Base-by-base conservation (phyloP, 2,888 invertebrate species). In the Drosophila recens region DNA sequence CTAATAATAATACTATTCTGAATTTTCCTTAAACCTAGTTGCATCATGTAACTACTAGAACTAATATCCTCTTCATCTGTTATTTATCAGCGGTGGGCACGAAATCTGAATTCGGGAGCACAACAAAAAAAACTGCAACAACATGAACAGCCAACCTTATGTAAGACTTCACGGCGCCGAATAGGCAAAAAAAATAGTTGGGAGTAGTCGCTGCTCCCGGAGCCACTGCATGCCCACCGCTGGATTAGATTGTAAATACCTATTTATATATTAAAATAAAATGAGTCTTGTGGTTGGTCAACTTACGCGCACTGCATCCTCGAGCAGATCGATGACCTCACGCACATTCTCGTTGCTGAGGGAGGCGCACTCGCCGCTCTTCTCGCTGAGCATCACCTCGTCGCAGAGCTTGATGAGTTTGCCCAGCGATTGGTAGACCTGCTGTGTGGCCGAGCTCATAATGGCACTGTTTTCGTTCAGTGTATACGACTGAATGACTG, bases 381-480 rank as follows among this genome's bases (percentile, higher is more conserved):
- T 85, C 82, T 96, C 95, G 77, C 95, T 95, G 43, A 97, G 94
- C 73, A 98, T 94, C 56, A 97, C 96, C 92, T 97, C 97, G 92
- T 98, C 98, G 92, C 98, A 97, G 77, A 98, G 94, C 87, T 97
- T 96, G 84, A 98, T 96, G 80, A 98, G 94, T 93, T 96, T 96
- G 4, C 97, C 97, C 73, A 98, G 94, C 75, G 97, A 96, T 82
- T 96, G 95, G 90, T 97, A 97, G 65, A 98, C 96, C 90, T 97
- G 96, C 91, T 96, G 97, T 58, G 97, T 97, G 13, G 97, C 97
- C 61, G 96, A 96, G 88, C 91, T 85, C 79, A 93, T 87, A 54
- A 91, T 90, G 72, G 91, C 91, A 78, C 92, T 93, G 69, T 93
- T 91, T 75, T 92, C 92, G 80, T 92, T 92, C 57, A 92, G 76